Base-by-base conservation (phyloP, 64 coral and sea anemone genomes). In the Montipora efflorescens region DNA sequence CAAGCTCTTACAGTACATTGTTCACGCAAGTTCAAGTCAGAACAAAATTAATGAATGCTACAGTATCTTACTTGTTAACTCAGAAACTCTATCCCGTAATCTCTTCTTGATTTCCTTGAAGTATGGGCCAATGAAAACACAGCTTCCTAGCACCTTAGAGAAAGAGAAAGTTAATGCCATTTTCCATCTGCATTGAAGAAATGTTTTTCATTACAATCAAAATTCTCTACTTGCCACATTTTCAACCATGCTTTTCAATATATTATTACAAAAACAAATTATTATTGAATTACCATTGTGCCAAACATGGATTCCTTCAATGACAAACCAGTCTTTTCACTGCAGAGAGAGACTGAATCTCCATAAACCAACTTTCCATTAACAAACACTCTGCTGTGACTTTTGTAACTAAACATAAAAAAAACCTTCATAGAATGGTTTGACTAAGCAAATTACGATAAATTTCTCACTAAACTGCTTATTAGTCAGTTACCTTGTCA, bases 301-400 rank as follows among this genome's bases (percentile, higher is more conserved):
- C 69, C 47, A 46, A 22, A 75, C 93, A 95, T 90, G n/a, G 93
- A 90, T 67, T 88, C 88, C 7, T 49, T 83, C 47, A 95, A 55
- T n/a, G 87, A 28, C 36, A 84, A 57, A 0, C 48, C 20, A 7
- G 64, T 70, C 8, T 76, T 59, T 49, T 45, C 73, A 71, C 43
- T 79, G 15, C 21, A 47, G 9, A 95, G 82, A 50, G 18, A n/a
- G 5, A 95, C 16, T 6, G 88, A 66, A 95, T 95, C 93, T 78
- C 93, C 93, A 78, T 78, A 95, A 25, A 95, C 93, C 64, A 90
- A 70, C 80, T 83, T 95, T 71, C 93, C 88, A 90, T 95, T 52
- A 8, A 95, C 93, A 47, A 74, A 95, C 46, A 95, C 87, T 71
- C 83, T 95, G 73, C 90, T 95, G 61, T 90, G 93, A 69, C 79